Conservation (phyloP, 2,888 invertebrate genomes). For the Napeogenes sylphis region DNA sequence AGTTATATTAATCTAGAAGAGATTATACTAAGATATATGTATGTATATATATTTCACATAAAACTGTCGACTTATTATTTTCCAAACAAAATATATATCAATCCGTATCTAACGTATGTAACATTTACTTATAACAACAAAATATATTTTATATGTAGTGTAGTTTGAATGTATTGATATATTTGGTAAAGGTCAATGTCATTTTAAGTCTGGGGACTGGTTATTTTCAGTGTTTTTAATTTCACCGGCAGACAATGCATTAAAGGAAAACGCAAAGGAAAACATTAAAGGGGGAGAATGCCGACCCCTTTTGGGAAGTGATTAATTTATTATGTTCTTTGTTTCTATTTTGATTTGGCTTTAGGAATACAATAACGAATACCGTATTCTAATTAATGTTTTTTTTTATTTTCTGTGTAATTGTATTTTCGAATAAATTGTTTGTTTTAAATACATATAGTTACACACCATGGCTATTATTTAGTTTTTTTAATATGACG, state of each 20-base stretch:
- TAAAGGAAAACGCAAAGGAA: constrained; percentile 73
- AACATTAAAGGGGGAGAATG: constrained; percentile 69
- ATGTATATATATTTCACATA: no score
- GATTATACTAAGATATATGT: no score
- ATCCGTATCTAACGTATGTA: no score
- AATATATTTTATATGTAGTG: no score
- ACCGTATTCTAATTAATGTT: constrained; percentile 13
- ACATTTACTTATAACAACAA: no score
- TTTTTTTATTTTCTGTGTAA: constrained; percentile 12
- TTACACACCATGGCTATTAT: no score
- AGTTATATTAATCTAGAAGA: no score
- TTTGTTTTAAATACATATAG: no score
- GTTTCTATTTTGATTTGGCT: constrained; percentile 69
- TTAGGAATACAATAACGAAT: constrained; percentile 23
- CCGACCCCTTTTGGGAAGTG: constrained; percentile 66
- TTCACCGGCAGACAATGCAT: constrained; percentile 73
- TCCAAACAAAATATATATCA: no score
- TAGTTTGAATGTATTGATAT: constrained; percentile 10
- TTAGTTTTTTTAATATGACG: background rate
- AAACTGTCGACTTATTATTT: no score
- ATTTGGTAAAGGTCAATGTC: constrained; percentile 56
- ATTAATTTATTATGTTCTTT: constrained; percentile 76
- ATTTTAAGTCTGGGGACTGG: constrained; percentile 55
- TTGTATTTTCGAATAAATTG: constrained; percentile 3
- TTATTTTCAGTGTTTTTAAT: constrained; percentile 71